These are phyloP conservation scores for Acleris holmiana DNA, from an alignment of 2,888 invertebrate genomes.

Conservation along the genomic window DNA sequence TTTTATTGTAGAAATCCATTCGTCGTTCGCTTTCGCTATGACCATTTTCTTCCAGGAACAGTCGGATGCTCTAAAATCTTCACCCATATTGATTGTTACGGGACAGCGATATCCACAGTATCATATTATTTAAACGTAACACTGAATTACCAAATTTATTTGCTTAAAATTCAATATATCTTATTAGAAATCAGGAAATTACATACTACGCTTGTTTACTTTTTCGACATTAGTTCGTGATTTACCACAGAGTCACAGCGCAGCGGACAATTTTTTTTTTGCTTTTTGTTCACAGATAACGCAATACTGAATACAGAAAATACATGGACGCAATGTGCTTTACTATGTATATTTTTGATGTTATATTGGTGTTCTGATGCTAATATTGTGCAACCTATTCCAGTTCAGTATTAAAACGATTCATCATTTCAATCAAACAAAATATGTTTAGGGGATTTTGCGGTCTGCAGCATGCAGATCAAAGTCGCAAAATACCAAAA, in stretches of 20 bases:
- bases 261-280: neutral
- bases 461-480: no score
- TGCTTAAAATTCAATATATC: constrained; percentile 28
- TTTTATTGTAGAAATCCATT: constrained; percentile 70
- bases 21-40: constrained; percentile 69
- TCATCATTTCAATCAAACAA: neutral
- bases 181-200: constrained; percentile 13
- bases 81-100: constrained; percentile 82
- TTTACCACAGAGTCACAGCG: no score
- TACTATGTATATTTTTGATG: no score
- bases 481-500: constrained; percentile 2
- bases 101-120: constrained; percentile 77
- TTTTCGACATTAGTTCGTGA: constrained; percentile 28
- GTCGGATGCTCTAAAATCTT: constrained; percentile 61
- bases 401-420: constrained; percentile 1
- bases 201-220: constrained; percentile 38
- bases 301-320: neutral
- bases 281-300: neutral
- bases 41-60: constrained; percentile 78
- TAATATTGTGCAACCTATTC: constrained; percentile 1
- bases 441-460: no score
- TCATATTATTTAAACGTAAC: constrained; percentile 58
- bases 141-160: constrained; percentile 27
- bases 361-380: neutral
- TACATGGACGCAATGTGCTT: neutral